Evolutionary conservation across 2,113 vertebrate species (phyloP), one percentile per base, ranked within the genome.

Genomic region (Chaetura pelagica): DNA sequence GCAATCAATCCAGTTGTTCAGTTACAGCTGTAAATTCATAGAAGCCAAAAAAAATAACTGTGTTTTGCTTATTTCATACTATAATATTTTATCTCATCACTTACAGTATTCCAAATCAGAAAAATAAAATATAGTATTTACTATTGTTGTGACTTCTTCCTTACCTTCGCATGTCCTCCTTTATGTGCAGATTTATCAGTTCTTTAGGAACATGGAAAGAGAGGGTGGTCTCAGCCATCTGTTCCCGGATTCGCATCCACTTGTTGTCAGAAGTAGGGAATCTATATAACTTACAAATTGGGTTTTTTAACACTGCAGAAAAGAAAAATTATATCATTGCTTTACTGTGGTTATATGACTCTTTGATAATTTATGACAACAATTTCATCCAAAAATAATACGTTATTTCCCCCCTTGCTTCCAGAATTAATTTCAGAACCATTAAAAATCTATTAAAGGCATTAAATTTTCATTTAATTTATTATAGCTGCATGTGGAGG

Each of bases 121-220:
- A 91, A 74, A 68, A n/a, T 29, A 46, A 46, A 72, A 69, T 44
- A 9, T 35, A 42, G 6, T 61, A 27, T 73, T 63, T 84, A 12
- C 9, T 54, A 12, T 29, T 46, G 27, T 27, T 74, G 12, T 18
- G 58, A 62, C 54, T 71, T 88, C 79, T 84, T 91, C 87, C 98
- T 98, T 98, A 99, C 99, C 99, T 99, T 96, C 97, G 98, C 98
- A 98, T 98, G 94, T 99, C 99, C 97, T 99, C 99, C 97, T 99
- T 99, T 90, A 99, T 99, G 96, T 99, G 99, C 62, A 99, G 98
- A 15, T 96, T 98, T 69, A 99, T 98, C 89, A 99, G 97, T 93
- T 99, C 99, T 97, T 99, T 99, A 91, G 99, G 99, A 97, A 99
- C 95, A 95, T 99, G 99, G 91, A 99, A 99, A 67, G 99, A 99